These are phyloP conservation scores for Myiotriccus ornatus DNA, from an alignment of 2,797 vertebrate genomes.

Conservation along the genomic window DNA sequence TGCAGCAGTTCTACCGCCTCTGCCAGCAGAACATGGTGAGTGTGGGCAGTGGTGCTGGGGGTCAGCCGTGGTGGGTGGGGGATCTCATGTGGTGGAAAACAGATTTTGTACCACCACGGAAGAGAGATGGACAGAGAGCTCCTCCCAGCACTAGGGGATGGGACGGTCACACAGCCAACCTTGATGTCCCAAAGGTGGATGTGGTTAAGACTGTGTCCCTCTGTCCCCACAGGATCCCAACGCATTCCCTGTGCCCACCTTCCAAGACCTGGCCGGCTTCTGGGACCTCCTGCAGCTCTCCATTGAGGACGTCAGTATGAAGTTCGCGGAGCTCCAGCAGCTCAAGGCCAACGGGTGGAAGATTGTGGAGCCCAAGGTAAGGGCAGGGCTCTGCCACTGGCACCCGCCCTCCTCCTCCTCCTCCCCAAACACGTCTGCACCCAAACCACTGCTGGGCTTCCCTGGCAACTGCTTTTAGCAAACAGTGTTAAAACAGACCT, in stretches of 20 bases:
- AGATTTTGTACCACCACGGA: fast-evolving
- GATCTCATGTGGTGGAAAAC: background rate
- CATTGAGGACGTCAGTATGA: constrained; percentile 94
- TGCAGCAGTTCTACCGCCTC: constrained; percentile 98
- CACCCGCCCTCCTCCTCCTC: background rate
- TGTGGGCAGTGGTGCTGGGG: background rate
- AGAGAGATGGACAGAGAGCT: background rate
- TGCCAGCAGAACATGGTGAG: constrained; percentile 99
- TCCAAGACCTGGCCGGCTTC: constrained; percentile 96
- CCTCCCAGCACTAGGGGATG: background rate
- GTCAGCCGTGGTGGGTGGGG: fast-evolving
- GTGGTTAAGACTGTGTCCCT: background rate
- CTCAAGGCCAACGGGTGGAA: constrained; percentile 97
- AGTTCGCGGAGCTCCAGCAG: constrained; percentile 95
- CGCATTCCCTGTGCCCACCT: constrained; percentile 92
- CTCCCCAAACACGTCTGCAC: background rate
- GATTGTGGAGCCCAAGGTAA: constrained; percentile 92
- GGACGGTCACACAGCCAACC: background rate
- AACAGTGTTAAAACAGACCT: background rate
- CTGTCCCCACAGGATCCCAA: constrained; percentile 74
- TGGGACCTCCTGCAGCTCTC: constrained; percentile 99
- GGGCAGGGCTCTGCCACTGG: background rate
- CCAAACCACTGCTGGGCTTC: background rate
- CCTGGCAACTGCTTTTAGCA: background rate
- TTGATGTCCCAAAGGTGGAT: fast-evolving